Evolutionary conservation across 2,113 vertebrate genomes (phyloP).

Genomic region (Pteronura brasiliensis): DNA sequence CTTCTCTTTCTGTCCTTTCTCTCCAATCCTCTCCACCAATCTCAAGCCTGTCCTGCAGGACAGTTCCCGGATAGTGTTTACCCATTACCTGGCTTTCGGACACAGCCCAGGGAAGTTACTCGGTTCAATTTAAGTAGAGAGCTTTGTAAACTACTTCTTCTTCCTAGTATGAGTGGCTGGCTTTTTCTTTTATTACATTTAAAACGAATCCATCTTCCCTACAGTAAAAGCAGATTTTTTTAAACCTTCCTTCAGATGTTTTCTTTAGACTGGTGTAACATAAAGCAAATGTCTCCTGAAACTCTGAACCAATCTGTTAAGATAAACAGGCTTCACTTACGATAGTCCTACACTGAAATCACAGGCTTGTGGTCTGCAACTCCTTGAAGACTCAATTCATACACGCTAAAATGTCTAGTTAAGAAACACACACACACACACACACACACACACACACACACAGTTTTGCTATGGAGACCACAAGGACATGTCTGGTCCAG

Average conservation of each 20-base stretch:
- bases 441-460: background rate
- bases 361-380: slow-evolving; percentile 68
- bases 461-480: slow-evolving; percentile 85
- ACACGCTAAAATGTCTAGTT: slow-evolving; percentile 78
- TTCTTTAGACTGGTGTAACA: slow-evolving; percentile 75
- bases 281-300: slow-evolving; percentile 78
- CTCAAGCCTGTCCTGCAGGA: background rate
- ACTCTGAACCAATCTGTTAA: slow-evolving; percentile 75
- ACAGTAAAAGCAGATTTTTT: slow-evolving; percentile 61
- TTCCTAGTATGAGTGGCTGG: background rate
- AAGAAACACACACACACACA: slow-evolving; percentile 58
- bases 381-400: slow-evolving; percentile 80
- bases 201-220: slow-evolving; percentile 52
- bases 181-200: slow-evolving; percentile 59
- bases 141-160: slow-evolving; percentile 39
- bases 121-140: background rate
- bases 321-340: slow-evolving; percentile 82
- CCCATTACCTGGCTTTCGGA: background rate
- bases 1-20: slow-evolving; percentile 29
- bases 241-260: slow-evolving; percentile 77
- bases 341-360: slow-evolving; percentile 77
- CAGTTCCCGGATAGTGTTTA: background rate
- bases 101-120: background rate
- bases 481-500: slow-evolving; percentile 81
- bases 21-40: background rate